Evolutionary conservation across 2,888 invertebrate genomes (phyloP).

Genomic region (Trimorus sp.): DNA sequence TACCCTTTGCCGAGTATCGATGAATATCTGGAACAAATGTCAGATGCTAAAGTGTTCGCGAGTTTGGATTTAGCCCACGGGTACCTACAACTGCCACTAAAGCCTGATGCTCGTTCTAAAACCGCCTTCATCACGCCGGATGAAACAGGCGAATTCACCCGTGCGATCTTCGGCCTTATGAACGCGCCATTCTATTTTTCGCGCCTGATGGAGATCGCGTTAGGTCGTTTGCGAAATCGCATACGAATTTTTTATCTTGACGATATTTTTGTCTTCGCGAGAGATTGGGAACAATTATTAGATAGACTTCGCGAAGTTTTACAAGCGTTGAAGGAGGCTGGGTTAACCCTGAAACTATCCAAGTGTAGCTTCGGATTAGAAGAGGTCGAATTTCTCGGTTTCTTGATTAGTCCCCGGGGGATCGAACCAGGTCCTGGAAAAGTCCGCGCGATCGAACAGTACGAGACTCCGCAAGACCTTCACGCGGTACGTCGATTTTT

Average conservation of each 20-base stretch:
- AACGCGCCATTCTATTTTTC: constrained; percentile 69
- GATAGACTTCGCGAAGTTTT: constrained; percentile 60
- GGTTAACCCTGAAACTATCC: constrained; percentile 70
- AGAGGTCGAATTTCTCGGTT: constrained; percentile 72
- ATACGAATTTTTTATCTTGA: neutral
- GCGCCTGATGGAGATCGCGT: constrained; percentile 42
- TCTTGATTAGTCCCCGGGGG: constrained; percentile 33
- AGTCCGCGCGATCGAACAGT: constrained; percentile 51
- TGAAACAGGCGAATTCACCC: constrained; percentile 68
- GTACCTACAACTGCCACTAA: constrained; percentile 32
- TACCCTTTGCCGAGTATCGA: too few relatives aligned
- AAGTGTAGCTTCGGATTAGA: constrained; percentile 71
- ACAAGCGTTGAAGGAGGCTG: constrained; percentile 61
- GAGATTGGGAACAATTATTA: neutral
- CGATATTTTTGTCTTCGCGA: constrained; percentile 3
- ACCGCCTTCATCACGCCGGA: constrained; percentile 68
- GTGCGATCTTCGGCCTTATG: constrained; percentile 69
- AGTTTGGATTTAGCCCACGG: constrained; percentile 10
- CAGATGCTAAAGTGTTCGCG: neutral
- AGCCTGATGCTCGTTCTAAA: constrained; percentile 41
- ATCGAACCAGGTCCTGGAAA: constrained; percentile 49
- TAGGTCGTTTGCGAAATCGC: neutral
- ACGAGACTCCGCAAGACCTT: constrained; percentile 16
- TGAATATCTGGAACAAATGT: neutral
- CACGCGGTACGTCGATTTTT: constrained; percentile 19